Conservation (phyloP, 1,140 invertebrate genomes). For the Ceratitis capitata region DNA sequence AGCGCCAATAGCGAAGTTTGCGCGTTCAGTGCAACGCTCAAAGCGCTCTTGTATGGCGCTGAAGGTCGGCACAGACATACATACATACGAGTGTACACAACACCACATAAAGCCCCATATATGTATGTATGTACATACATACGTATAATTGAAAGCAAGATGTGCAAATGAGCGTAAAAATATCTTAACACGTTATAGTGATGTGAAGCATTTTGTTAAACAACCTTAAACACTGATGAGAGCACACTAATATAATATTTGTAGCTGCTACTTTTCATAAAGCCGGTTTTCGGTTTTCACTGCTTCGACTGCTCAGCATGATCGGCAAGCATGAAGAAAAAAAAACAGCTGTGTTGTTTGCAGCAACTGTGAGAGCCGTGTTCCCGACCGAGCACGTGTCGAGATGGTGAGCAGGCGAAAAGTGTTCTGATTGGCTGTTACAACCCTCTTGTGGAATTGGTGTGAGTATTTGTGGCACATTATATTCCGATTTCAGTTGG, state of each 20-base stretch:
- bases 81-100: neutral
- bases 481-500: neutral
- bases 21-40: neutral
- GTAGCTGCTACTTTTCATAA: neutral
- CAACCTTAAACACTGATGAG: neutral
- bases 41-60: neutral
- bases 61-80: neutral
- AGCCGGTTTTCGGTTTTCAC: neutral
- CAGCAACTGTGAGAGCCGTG: neutral
- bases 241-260: neutral
- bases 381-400: neutral
- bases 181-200: neutral
- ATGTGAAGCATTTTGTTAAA: neutral
- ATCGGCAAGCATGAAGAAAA: neutral
- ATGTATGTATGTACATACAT: too few species aligned
- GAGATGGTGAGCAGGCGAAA: neutral
- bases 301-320: neutral
- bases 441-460: neutral
- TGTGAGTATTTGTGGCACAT: neutral
- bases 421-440: constrained; percentile 6
- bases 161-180: constrained; percentile 31
- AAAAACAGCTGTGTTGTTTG: neutral
- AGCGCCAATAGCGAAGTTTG: constrained; percentile 21
- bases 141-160: too few species aligned
- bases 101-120: too few species aligned